Evolutionary conservation across 2,888 invertebrate genomes (phyloP).

Genomic region (Diloba caeruleocephala): DNA sequence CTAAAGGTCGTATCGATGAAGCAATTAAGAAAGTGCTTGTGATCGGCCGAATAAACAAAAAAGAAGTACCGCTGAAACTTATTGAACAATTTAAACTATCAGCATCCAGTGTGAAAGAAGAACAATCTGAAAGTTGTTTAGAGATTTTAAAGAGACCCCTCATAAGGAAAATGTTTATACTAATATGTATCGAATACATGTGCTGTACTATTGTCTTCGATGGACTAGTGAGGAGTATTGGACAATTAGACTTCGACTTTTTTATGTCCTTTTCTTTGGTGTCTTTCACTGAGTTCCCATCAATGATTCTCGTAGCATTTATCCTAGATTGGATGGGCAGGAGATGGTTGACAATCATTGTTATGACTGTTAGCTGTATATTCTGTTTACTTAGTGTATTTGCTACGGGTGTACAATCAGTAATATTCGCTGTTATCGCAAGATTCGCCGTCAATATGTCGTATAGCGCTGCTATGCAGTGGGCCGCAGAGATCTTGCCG

Average conservation of each 20-base stretch:
- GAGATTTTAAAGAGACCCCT: slow-evolving; percentile 69
- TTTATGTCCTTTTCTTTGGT: slow-evolving; percentile 74
- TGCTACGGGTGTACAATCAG: slow-evolving; percentile 60
- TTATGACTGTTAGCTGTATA: slow-evolving; percentile 62
- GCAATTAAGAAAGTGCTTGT: slow-evolving; percentile 66
- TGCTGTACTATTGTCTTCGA: slow-evolving; percentile 70
- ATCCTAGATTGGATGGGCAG: slow-evolving; percentile 72
- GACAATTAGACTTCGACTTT: slow-evolving; percentile 69
- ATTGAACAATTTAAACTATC: slow-evolving; percentile 68
- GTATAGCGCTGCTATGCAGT: slow-evolving; percentile 65
- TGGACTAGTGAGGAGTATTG: slow-evolving; percentile 68
- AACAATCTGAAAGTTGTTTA: slow-evolving; percentile 59
- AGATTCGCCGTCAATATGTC: slow-evolving; percentile 73
- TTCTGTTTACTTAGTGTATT: slow-evolving; percentile 67
- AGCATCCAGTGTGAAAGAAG: slow-evolving; percentile 43
- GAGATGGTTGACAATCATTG: slow-evolving; percentile 65
- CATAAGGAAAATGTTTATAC: slow-evolving; percentile 65
- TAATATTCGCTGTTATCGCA: slow-evolving; percentile 68
- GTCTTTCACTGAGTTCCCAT: slow-evolving; percentile 72
- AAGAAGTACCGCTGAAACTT: slow-evolving; percentile 63
- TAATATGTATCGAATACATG: slow-evolving; percentile 67
- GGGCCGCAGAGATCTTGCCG: slow-evolving; percentile 73
- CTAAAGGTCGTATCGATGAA: slow-evolving; percentile 71
- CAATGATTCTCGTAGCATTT: slow-evolving; percentile 68
- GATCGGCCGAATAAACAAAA: slow-evolving; percentile 71